Evolutionary conservation across 2,113 vertebrate species (phyloP).

Genomic region (Macaca fascicularis): T2T-MFA8v1.1 NC_088376.1:90836501-90837000

Average conservation of each 20-base stretch:
- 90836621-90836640: background rate
- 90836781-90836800: background rate
- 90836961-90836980: background rate
- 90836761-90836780: background rate
- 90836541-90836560: background rate
- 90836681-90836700: constrained; percentile 12
- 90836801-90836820: background rate
- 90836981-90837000: background rate
- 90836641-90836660: background rate
- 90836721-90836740: background rate
- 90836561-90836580: background rate
- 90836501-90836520: background rate
- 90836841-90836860: background rate
- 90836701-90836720: background rate
- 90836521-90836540: background rate
- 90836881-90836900: background rate
- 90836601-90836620: background rate
- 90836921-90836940: background rate
- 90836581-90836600: background rate
- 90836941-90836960: background rate
- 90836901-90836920: background rate
- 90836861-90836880: constrained; percentile 3
- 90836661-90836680: background rate
- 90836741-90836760: background rate
- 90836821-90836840: background rate